Conservation (phyloP, 30 jellyfish, hydroid and myxozoan species). For the Morbakka virulenta region DNA sequence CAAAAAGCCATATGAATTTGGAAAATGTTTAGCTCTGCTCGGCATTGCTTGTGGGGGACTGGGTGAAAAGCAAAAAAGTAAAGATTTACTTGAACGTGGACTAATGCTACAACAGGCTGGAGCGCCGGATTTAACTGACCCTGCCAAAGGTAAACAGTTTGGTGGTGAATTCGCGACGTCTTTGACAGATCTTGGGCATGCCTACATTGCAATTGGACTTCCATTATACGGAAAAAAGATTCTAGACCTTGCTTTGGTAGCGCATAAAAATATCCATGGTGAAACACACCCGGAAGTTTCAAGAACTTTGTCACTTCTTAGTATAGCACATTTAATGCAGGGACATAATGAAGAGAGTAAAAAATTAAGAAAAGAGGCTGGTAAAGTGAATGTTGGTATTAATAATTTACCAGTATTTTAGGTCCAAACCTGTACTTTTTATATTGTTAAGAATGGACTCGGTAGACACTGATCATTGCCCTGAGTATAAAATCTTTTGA, state of each 20-base stretch:
- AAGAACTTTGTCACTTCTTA: constrained; percentile 77
- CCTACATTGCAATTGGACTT: constrained; percentile 90
- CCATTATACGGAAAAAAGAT: constrained; percentile 93
- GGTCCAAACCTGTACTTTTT: background rate
- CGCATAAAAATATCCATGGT: constrained; percentile 90
- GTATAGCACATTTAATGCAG: constrained; percentile 95
- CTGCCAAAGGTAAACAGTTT: constrained; percentile 75
- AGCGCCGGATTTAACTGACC: constrained; percentile 95
- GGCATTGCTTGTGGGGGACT: constrained; percentile 84
- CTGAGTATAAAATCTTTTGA: too few relatives aligned
- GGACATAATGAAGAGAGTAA: constrained; percentile 95
- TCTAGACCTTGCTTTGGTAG: constrained; percentile 82
- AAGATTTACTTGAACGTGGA: constrained; percentile 88
- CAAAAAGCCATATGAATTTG: constrained; percentile 80
- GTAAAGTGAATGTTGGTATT: constrained; percentile 75
- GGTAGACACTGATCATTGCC: too few relatives aligned
- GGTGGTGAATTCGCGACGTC: constrained; percentile 98
- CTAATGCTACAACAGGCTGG: constrained; percentile 92
- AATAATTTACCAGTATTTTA: constrained; percentile 75
- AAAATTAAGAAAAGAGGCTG: constrained; percentile 87
- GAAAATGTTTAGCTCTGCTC: constrained; percentile 70
- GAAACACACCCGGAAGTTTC: constrained; percentile 98
- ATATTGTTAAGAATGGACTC: too few relatives aligned
- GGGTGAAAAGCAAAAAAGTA: constrained; percentile 68
- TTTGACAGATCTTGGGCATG: constrained; percentile 92